Base-by-base conservation (phyloP, 2,113 vertebrate genomes). In the Forbesichthys agassizii region DNA sequence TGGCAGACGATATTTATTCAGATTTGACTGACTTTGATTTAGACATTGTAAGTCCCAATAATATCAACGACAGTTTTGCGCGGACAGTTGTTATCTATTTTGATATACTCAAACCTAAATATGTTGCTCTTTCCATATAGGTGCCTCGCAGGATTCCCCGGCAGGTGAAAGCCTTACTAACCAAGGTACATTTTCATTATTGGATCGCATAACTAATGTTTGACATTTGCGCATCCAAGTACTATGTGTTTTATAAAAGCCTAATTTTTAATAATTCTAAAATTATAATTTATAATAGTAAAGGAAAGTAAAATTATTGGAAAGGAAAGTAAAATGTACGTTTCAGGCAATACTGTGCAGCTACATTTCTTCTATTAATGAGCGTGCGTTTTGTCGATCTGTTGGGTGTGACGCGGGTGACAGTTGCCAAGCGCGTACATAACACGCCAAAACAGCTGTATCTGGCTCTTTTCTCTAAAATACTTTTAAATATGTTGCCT, bases 71-170 rank as follows among this genome's bases (percentile, higher is more conserved):
- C 2, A 0, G 0, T 11, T 11, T 4, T 48, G 42, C 1, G 12
- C 4, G 36, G 46, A 0, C 47, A 27, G 3, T 16, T n/a, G 13
- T 5, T 55, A 55, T n/a, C 9, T 33, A 33, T 27, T 58, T 60
- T 33, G 11, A 62, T 48, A 10, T 60, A 1, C 12, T 20, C 47
- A 48, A 9, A 3, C 27, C 27, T 79, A 53, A 78, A 9, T 5
- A 0, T 68, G 18, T 76, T 48, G 11, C 18, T 42, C 46, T 52
- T 0, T 51, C 14, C 59, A 54, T 81, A 61, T 85, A 93, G 91
- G 88, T 83, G 48, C 88, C 83, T 0, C 87, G 73, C 66, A 90
- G 92, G 33, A 68, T 91, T n/a, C 85, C 90, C 1, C 83, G 91
- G 47, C 91, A 92, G 77, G 80, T 92, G 80, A 91, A 89, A 68